These are phyloP conservation scores for Macropus fuliginosus DNA, from an alignment of 2,797 vertebrate genomes.

Conservation along the genomic window DNA sequence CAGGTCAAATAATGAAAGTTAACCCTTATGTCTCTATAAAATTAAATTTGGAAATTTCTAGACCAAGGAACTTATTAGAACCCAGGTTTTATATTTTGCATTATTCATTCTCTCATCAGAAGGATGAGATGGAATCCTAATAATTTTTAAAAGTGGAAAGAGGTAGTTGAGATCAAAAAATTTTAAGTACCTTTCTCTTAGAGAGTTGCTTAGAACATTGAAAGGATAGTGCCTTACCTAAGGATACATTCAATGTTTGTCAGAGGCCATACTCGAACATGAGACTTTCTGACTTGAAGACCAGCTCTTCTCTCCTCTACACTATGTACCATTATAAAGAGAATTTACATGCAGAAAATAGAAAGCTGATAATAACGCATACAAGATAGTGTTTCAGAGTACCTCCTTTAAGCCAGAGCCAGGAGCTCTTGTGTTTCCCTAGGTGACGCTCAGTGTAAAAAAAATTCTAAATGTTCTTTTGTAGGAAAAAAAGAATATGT, in stretches of 20 bases:
- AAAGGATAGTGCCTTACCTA: background rate
- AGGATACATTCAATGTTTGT: background rate
- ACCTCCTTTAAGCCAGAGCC: conserved; percentile 1
- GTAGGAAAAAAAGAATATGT: conserved; percentile 33
- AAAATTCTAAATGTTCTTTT: conserved; percentile 49
- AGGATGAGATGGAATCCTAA: background rate
- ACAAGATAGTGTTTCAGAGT: conserved; percentile 23
- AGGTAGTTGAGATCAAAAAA: background rate
- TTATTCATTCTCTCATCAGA: too few species aligned
- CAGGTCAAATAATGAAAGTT: too few species aligned
- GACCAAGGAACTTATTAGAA: too few species aligned
- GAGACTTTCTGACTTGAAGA: background rate
- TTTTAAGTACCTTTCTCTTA: background rate
- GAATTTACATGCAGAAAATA: conserved; percentile 30
- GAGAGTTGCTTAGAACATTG: background rate
- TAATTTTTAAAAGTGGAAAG: background rate
- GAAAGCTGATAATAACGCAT: conserved; percentile 19
- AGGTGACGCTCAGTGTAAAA: conserved; percentile 43
- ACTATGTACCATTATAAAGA: background rate
- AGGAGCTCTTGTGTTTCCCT: background rate
- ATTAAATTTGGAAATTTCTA: too few species aligned
- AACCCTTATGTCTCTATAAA: too few species aligned
- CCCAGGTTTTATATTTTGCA: too few species aligned
- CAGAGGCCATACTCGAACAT: background rate
- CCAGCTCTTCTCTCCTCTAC: background rate